phyloP scores from a whole-genome alignment of 2,113 vertebrate genomes.

The Neogale vison region DNA sequence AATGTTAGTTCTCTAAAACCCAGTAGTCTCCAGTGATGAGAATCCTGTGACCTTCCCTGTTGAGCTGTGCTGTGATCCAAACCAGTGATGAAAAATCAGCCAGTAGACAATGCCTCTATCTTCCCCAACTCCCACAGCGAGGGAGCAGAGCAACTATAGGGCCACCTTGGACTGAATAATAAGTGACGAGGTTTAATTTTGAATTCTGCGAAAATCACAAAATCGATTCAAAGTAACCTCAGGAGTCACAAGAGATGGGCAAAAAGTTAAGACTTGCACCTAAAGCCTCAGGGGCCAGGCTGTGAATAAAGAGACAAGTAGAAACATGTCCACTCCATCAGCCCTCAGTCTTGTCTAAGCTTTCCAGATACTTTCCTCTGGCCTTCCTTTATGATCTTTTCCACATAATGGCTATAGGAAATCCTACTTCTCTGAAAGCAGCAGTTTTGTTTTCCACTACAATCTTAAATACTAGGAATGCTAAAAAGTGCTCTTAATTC shows the following conservation, averaged over 20 bases:
- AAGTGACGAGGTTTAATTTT: neutral
- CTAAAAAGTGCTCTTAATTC: neutral
- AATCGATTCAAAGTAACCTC: neutral
- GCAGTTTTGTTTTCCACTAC: neutral
- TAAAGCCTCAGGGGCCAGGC: neutral
- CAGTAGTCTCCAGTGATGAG: neutral
- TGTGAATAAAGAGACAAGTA: neutral
- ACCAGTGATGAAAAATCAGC: neutral
- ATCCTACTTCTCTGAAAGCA: neutral
- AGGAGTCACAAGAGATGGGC: neutral
- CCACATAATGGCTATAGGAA: neutral
- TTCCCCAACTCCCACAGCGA: neutral
- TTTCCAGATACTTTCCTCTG: neutral
- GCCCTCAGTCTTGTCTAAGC: neutral
- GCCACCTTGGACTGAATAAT: neutral
- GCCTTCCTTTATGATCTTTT: neutral
- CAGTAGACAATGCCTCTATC: neutral
- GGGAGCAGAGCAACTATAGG: neutral
- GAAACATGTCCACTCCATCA: neutral
- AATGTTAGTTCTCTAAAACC: neutral
- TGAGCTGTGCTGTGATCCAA: neutral
- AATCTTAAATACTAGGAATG: neutral
- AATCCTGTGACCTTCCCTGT: neutral
- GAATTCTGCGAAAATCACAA: neutral
- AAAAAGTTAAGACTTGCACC: neutral